phyloP scores from a whole-genome alignment of 2,888 invertebrate species.

The Ochropleura plecta region DNA sequence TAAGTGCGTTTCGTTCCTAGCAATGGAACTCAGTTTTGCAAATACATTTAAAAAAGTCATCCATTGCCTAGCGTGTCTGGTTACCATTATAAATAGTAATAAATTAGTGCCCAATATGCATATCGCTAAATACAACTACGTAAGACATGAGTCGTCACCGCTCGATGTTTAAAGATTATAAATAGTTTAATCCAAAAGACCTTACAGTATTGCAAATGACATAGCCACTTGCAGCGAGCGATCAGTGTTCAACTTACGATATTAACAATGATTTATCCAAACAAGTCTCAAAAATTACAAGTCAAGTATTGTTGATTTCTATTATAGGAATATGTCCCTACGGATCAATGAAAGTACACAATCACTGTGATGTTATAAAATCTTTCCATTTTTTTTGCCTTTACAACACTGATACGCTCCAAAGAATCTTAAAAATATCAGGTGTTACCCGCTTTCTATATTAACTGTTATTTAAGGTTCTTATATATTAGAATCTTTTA shows the following conservation, averaged over 20 bases:
- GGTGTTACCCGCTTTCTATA: background rate
- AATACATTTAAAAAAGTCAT: too few relatives aligned
- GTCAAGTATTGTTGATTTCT: background rate
- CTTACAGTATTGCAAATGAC: conserved; percentile 2
- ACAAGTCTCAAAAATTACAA: background rate
- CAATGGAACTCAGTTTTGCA: too few relatives aligned
- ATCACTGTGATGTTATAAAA: too few relatives aligned
- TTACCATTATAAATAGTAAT: background rate
- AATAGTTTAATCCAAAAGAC: background rate
- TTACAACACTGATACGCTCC: conserved; percentile 3
- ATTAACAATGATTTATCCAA: background rate
- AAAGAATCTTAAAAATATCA: background rate
- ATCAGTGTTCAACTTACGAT: background rate
- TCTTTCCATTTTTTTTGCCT: too few relatives aligned
- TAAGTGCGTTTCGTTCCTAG: too few relatives aligned
- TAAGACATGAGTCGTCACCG: background rate
- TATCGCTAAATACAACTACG: background rate
- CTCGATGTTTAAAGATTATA: background rate
- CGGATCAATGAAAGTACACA: too few relatives aligned
- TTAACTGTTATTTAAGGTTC: background rate
- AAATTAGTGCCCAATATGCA: background rate
- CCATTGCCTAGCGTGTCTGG: too few relatives aligned
- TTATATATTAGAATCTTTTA: background rate
- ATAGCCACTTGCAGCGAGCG: conserved; percentile 7
- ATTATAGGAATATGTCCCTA: background rate